phyloP scores from a whole-genome alignment of 2,113 vertebrate species.

The Thinocorus orbignyianus region DNA sequence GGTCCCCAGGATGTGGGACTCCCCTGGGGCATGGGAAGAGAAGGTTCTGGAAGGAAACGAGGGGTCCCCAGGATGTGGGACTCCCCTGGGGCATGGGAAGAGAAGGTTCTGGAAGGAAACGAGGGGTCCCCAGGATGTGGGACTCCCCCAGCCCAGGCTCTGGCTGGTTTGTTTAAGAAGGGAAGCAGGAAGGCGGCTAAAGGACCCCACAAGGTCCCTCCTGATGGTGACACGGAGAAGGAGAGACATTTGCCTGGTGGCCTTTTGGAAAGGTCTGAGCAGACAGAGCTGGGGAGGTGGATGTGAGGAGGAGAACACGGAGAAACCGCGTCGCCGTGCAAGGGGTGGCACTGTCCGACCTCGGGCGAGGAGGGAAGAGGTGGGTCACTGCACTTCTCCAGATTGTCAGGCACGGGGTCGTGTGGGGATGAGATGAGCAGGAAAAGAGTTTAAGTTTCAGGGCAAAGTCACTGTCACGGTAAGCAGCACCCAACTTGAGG shows the following conservation, averaged over 20 bases:
- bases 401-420: rapidly evolving
- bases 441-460: not conserved
- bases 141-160: not conserved
- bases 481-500: not conserved
- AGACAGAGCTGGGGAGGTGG: rapidly evolving
- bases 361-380: too few species aligned
- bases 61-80: not conserved
- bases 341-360: rapidly evolving
- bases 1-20: not conserved
- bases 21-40: rapidly evolving
- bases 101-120: not conserved
- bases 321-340: rapidly evolving
- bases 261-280: not conserved
- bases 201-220: too few species aligned
- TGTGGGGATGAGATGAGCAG: not conserved
- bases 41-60: not conserved
- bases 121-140: not conserved
- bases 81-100: rapidly evolving
- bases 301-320: rapidly evolving
- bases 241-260: rapidly evolving
- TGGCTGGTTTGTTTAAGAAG: not conserved
- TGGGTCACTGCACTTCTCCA: not conserved
- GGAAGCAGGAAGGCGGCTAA: not conserved
- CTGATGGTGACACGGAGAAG: not conserved
- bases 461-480: not conserved